Evolutionary conservation across 2,888 invertebrate genomes (phyloP), one percentile per base, ranked within the genome.

Genomic region (Athalia circularis): DNA sequence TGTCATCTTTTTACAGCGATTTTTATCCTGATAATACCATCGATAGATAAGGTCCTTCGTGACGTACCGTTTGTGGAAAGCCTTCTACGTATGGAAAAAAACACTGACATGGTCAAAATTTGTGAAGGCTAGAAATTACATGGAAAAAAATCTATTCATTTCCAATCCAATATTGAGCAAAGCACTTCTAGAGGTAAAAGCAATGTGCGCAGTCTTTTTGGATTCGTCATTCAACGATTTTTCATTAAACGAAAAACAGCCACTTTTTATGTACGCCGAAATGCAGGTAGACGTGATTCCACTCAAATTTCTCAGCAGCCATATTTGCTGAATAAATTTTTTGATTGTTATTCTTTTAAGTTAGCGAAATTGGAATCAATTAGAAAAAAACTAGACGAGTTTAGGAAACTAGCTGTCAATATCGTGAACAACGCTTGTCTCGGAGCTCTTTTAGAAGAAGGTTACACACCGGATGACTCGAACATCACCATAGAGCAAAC

Each of bases 11-110:
- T 29, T 2, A 29, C 45, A 5, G 50, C 72, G 5, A 43, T 74
- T 8, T n/a, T 50, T 15, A n/a, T 43, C n/a, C 45, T 65, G 48
- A 77, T 77, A 15, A 47, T 59, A 47, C 87, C 88, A 65, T 77
- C 83, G 84, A 6, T 88, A 94, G 92, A 94, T 95, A 65, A 94
- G 93, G 82, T 93, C 94, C 67, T 95, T 96, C 87, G 92, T 91
- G 65, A 91, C 93, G 48, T 96, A 94, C 86, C 93, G 94, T 11
- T 92, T 93, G 80, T 95, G 95, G 95, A 96, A 97, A 90, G 94
- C 95, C 0, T 96, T 96, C 88, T 95, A 94, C 85, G 93, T 95
- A 0, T 97, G 97, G 97, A 92, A 93, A 79, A 95, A 95, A 88
- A 94, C 94, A 13, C 93, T 97, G 48, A 90, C 93, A 59, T 94